Base-by-base conservation (phyloP, 2,888 invertebrate genomes). In the Ptychoptera contaminata region DNA sequence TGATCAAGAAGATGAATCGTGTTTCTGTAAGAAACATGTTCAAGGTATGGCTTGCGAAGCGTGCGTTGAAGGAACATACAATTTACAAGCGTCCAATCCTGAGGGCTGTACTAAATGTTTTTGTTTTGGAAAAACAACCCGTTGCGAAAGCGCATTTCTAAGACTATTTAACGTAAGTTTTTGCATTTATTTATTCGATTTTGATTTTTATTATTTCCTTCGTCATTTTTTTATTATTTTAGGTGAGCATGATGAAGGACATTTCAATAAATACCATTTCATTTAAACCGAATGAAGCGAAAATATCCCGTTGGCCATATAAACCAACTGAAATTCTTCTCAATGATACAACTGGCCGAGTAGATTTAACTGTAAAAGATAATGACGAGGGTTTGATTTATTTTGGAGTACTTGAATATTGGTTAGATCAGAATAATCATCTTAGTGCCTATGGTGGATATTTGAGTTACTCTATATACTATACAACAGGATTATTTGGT, bases 21-120 rank as follows among this genome's bases (percentile, higher is more conserved):
- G 91, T 58, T 78, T 76, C 63, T 91, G 91, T 64, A 91, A 91
- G 68, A 73, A 60, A 43, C 70, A 71, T 50, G 84, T 83, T 0
- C 71, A 76, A 5, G 88, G 86, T 2, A 68, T 74, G 47, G 77
- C 78, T 8, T 98, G 97, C 59, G 82, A 88, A 54, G 70, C 76
- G 1, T 98, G 97, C 60, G 75, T 76, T 50, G 83, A 86, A 32
- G 92, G 92, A 12, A 87, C 87, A 5, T 98, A 91, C 67, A 84
- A 94, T 62, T 69, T 98, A 31, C 83, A 90, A 61, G 72, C 73
- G 2, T 71, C 68, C 45, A 92, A 96, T 62, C 79, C 83, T 0
- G 78, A 82, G 2, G 98, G 97, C 1, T 98, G 97, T 59, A 91
- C 92, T 2, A 83, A 87, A 53, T 98, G 98, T 59, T 96, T 91